These are phyloP conservation scores for Eupithecia subumbrata DNA, from an alignment of 2,888 invertebrate genomes.

Conservation along the genomic window DNA sequence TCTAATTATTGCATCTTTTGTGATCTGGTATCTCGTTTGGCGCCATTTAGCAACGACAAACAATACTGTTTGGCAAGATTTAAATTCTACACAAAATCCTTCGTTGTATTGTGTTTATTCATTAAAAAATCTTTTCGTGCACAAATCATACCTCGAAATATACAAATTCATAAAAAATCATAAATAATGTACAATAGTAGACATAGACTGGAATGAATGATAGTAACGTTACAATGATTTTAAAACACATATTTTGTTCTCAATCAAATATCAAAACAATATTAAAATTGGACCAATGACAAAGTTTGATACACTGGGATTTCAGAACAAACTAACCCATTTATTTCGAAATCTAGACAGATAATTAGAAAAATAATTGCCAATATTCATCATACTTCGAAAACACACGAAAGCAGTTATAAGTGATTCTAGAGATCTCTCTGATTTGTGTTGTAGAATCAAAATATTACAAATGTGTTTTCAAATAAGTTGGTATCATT, in stretches of 20 bases:
- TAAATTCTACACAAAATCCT: conserved; percentile 4
- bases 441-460: background rate
- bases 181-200: no score
- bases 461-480: background rate
- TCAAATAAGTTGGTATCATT: background rate
- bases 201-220: background rate
- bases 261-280: background rate
- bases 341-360: background rate
- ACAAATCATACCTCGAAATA: conserved; percentile 13
- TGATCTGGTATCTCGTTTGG: conserved; percentile 45
- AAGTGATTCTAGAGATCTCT: background rate
- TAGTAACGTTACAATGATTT: background rate
- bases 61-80: conserved; percentile 18
- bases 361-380: background rate
- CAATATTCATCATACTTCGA: background rate
- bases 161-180: conserved; percentile 12
- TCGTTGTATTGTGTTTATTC: conserved; percentile 17
- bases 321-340: background rate
- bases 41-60: conserved; percentile 10
- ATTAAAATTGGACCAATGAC: background rate
- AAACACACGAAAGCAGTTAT: background rate
- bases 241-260: background rate
- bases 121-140: conserved; percentile 13
- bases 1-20: conserved; percentile 49
- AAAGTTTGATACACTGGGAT: background rate